Evolutionary conservation across 64 coral and sea anemone species (phyloP).

Genomic region (Montipora sp.): DNA sequence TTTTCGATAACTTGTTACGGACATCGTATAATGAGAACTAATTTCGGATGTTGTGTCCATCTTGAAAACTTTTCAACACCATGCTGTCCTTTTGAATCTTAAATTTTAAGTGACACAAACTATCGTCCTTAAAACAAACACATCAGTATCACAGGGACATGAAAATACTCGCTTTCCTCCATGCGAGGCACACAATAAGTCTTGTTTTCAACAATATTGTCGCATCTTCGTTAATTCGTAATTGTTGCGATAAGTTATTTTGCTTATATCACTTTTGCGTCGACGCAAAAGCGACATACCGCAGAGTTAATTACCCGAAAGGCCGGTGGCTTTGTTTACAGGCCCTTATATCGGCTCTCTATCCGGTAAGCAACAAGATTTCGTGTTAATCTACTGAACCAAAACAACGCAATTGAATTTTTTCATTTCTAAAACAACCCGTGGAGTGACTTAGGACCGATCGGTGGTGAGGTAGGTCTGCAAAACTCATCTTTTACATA

Average conservation of each 20-base stretch:
- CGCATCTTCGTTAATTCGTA: neutral
- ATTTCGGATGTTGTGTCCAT: neutral
- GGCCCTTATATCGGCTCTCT: constrained; percentile 27
- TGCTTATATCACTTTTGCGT: neutral
- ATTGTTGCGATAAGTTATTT: neutral
- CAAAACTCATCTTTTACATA: neutral
- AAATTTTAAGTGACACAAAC: neutral
- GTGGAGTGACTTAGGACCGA: neutral
- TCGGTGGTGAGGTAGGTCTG: neutral
- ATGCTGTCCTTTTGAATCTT: neutral
- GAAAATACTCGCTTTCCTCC: neutral
- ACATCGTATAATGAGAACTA: too few relatives aligned
- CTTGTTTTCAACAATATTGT: neutral
- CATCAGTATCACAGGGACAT: neutral
- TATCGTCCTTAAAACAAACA: neutral
- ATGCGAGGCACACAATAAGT: neutral
- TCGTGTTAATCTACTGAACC: constrained; percentile 33
- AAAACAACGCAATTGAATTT: constrained; percentile 13
- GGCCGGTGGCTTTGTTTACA: constrained; percentile 26
- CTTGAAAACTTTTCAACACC: neutral
- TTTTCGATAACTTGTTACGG: too few relatives aligned
- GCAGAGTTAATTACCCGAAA: constrained; percentile 16
- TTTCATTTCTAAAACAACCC: neutral
- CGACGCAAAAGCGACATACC: constrained; percentile 16
- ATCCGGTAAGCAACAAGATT: constrained; percentile 14